Evolutionary conservation across 2,797 vertebrate species (phyloP).

Genomic region (Esox masquinongy): DNA sequence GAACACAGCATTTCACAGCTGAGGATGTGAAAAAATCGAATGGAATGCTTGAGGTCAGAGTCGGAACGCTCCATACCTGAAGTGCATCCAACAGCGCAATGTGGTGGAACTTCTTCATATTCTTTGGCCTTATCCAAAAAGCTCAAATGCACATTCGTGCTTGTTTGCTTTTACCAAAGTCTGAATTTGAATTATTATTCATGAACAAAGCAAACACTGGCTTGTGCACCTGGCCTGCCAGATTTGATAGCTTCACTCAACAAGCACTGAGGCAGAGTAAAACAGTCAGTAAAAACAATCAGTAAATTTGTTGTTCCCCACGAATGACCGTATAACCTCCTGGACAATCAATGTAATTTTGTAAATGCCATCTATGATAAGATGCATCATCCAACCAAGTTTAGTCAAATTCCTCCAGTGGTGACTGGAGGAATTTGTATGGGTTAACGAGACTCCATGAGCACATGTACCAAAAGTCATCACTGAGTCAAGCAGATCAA

Average conservation of each 20-base stretch:
- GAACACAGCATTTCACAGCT: not conserved
- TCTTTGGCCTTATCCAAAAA: not conserved
- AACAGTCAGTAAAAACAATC: no score
- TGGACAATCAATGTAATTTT: no score
- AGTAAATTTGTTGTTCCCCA: no score
- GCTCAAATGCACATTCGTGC: not conserved
- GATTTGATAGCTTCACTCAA: conserved; percentile 60
- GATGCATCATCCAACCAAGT: no score
- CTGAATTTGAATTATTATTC: conserved; percentile 70
- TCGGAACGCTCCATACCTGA: no score
- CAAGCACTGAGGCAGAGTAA: conserved; percentile 57
- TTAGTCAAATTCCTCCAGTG: no score
- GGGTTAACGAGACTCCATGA: no score
- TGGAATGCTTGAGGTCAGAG: not conserved
- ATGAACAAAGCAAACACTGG: conserved; percentile 55
- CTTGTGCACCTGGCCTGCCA: conserved; percentile 44
- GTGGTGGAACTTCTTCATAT: not conserved
- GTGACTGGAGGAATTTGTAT: no score
- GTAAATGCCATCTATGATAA: no score
- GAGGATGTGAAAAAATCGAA: not conserved
- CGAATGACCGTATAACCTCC: no score
- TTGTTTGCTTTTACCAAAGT: conserved; percentile 21
- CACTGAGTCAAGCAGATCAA: no score
- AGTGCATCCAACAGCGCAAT: not conserved
- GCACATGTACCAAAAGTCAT: no score